Evolutionary conservation across 2,113 vertebrate species (phyloP).

Genomic region (Aptenodytes patagonicus): DNA sequence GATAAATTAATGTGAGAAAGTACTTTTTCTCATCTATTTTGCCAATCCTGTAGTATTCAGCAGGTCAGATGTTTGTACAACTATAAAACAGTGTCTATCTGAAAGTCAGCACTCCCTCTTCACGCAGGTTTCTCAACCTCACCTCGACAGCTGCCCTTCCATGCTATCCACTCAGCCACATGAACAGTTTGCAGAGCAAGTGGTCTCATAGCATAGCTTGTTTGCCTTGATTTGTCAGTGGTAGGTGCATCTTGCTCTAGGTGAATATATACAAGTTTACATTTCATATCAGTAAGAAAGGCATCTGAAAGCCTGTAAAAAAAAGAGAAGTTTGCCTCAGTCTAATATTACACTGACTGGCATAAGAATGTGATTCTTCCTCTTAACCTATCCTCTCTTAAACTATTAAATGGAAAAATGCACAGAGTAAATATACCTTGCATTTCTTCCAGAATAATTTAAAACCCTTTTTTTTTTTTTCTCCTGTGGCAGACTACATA

Average conservation of each 20-base stretch:
- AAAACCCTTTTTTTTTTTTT: rapidly evolving
- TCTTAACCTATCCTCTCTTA: neutral
- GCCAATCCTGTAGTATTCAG: neutral
- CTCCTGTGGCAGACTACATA: neutral
- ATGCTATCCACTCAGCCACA: rapidly evolving
- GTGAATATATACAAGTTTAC: neutral
- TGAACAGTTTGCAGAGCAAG: neutral
- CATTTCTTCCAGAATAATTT: neutral
- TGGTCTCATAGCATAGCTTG: neutral
- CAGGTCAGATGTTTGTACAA: neutral
- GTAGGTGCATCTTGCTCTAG: neutral
- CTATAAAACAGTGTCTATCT: neutral
- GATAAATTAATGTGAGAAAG: neutral
- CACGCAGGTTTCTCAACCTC: neutral
- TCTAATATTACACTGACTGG: neutral
- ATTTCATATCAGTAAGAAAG: neutral
- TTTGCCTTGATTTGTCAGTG: neutral
- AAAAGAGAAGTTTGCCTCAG: neutral
- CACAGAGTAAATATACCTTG: neutral
- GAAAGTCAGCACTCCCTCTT: neutral
- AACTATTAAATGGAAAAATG: neutral
- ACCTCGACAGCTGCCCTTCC: neutral
- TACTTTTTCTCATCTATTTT: neutral
- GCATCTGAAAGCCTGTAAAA: neutral
- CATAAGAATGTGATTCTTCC: neutral